Percentiles rank a stretch among this genome's conserved stretches.
These are phyloP conservation scores for Nephrotoma appendiculata DNA, from an alignment of 2,888 invertebrate genomes.

Conservation along the genomic window DNA sequence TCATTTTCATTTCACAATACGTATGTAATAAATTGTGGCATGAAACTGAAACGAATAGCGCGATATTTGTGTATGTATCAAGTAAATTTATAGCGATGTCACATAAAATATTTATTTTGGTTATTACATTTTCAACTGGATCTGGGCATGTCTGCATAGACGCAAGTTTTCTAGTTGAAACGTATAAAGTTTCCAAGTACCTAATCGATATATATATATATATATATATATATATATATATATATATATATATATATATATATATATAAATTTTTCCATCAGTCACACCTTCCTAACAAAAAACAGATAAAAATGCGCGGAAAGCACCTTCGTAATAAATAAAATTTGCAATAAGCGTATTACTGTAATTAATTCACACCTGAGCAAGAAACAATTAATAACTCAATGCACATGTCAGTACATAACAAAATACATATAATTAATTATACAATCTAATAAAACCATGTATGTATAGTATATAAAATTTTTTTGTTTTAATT, in stretches of 20 bases:
- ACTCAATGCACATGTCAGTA: not conserved
- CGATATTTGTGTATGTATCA: not conserved
- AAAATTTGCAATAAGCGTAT: not conserved
- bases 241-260: too few relatives aligned
- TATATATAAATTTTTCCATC: not conserved
- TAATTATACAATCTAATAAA: not conserved
- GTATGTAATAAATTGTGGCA: not conserved
- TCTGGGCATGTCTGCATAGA: not conserved
- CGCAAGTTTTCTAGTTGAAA: not conserved
- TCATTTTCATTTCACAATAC: not conserved
- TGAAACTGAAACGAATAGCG: not conserved
- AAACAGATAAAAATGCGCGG: not conserved
- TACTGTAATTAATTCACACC: not conserved
- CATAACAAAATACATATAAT: not conserved
- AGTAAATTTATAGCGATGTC: not conserved
- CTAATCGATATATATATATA: too few relatives aligned
- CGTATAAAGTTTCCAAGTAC: too few relatives aligned
- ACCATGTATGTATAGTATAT: not conserved
- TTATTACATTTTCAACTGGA: not conserved
- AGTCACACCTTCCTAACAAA: not conserved
- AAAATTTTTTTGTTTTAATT: not conserved
- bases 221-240: too few relatives aligned
- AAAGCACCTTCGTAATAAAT: not conserved
- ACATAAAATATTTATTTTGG: not conserved
- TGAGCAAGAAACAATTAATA: not conserved